A percentile compares a stretch with the other conserved stretches of the same genome.
These are phyloP conservation scores for Falco columbarius DNA, from an alignment of 2,797 vertebrate species.

Conservation along the genomic window DNA sequence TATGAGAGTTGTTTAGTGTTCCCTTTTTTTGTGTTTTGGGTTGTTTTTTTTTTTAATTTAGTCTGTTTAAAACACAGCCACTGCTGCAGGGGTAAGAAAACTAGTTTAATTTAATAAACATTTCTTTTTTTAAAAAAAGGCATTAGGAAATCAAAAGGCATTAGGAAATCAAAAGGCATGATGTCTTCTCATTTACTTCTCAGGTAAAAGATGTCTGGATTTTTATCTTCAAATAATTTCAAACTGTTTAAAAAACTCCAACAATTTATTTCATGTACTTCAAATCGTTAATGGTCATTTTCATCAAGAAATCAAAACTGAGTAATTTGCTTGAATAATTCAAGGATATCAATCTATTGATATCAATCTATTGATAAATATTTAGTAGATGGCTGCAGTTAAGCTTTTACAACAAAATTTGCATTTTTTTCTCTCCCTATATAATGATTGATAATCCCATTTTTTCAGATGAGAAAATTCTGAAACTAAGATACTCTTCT, in stretches of 20 bases:
- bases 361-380: neutral
- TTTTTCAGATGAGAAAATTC: neutral
- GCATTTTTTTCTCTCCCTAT: neutral
- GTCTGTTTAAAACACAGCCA: neutral
- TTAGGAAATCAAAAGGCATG: neutral
- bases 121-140: too few species aligned
- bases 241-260: neutral
- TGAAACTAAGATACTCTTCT: neutral
- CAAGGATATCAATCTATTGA: neutral
- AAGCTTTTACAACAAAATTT: neutral
- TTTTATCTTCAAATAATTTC: neutral
- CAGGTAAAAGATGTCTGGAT: neutral
- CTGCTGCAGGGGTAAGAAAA: neutral
- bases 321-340: neutral
- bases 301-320: neutral
- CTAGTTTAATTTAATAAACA: too few species aligned
- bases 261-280: neutral
- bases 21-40: neutral
- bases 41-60: neutral
- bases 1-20: neutral
- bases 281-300: neutral
- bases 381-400: neutral
- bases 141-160: neutral
- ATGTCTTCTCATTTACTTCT: neutral
- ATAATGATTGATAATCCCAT: neutral